Evolutionary conservation across 37 sponge, comb jelly and placozoan genomes (phyloP), one percentile per base, ranked within the genome.

Genomic region (Bolinopsis microptera): DNA sequence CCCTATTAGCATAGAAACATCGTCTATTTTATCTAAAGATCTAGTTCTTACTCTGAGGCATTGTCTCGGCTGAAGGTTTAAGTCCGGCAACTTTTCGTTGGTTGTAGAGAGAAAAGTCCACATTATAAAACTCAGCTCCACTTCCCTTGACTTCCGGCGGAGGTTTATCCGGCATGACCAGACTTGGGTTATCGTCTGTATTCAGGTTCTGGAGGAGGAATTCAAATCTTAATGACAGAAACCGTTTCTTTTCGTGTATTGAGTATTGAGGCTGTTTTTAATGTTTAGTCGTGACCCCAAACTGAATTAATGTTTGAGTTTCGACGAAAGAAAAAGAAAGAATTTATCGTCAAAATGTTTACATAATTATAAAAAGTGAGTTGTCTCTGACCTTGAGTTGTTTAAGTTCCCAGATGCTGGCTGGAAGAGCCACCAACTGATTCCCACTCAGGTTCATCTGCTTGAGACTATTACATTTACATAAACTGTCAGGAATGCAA

Each of bases 401-500:
- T 27, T 86, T 86, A 3, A 86, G 90, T 23, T 86, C 90, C 90
- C 90, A 86, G 40, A 86, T 41, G 31, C 90, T 86, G 61, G 61
- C 61, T 8, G 90, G 90, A n/a, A 86, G 90, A 2, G 90, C 61
- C 13, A 86, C 61, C 26, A 86, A 30, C 90, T 41, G 61, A 48
- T 86, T 86, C 9, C 2, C 21, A 40, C 90, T 86, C 28, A 86
- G 90, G 22, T 86, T 48, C 61, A 86, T 39, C 61, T 86, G 90
- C 22, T 40, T 86, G 61, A 86, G 61, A 22, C 30, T 86, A 25
- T 0, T 24, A 92, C 93, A 69, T 35, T 36, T 90, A 76, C 96
- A 95, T 35, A 98, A 76, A 5, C 98, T 96, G 69, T 97, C 98
- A n/a, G 98, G 98, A 38, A 98, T 95, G 69, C 97, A 98, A 82